Percentiles rank a stretch among this genome's conserved stretches.
Evolutionary conservation across 2,797 vertebrate genomes (phyloP).

Genomic region (Crypturellus tataupa): DNA sequence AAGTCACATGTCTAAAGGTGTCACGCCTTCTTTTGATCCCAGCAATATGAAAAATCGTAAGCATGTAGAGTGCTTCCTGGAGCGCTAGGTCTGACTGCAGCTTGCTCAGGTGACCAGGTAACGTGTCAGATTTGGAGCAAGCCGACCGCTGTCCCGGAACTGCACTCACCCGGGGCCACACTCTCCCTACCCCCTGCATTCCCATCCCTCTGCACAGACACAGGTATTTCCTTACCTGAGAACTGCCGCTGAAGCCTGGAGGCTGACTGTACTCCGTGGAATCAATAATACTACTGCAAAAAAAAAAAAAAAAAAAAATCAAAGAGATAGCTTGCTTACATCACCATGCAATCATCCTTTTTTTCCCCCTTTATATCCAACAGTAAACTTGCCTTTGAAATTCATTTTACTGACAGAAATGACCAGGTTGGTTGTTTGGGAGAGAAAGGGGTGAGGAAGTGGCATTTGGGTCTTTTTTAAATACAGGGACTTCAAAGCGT

Average conservation of each 20-base stretch:
- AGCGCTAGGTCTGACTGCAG: not conserved
- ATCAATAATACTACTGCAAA: conserved; percentile 95
- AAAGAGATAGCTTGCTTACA: conserved; percentile 62
- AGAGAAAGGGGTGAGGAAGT: not conserved
- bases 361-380: not conserved
- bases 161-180: not conserved
- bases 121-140: not conserved
- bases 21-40: not conserved
- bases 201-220: not conserved
- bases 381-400: not conserved
- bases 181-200: not conserved
- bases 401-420: conserved; percentile 2
- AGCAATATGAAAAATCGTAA: not conserved
- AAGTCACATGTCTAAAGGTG: not conserved
- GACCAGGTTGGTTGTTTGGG: not conserved
- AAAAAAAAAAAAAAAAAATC: conserved; percentile 61
- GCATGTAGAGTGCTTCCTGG: not conserved
- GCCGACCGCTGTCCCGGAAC: not conserved
- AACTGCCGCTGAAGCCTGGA: conserved; percentile 92
- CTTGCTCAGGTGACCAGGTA: not conserved
- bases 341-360: not conserved
- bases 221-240: conserved; percentile 84
- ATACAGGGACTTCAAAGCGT: not conserved
- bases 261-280: conserved; percentile 93
- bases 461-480: not conserved